These are phyloP conservation scores for Hippopotamyrus pictus DNA, from an alignment of 2,797 vertebrate species.

Conservation along the genomic window DNA sequence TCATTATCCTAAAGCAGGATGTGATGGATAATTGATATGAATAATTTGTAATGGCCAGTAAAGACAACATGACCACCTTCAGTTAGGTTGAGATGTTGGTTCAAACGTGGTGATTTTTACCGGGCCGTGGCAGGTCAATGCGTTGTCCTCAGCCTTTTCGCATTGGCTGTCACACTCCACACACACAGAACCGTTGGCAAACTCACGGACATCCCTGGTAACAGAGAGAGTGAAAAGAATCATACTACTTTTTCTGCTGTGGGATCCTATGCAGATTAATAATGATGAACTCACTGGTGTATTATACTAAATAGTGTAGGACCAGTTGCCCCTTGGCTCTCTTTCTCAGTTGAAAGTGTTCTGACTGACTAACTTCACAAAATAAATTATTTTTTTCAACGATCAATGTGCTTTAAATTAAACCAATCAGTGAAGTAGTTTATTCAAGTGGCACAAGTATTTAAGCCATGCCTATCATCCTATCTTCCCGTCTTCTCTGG, in stretches of 20 bases:
- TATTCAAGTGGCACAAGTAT: neutral
- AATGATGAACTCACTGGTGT: neutral
- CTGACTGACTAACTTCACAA: neutral
- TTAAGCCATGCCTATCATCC: neutral
- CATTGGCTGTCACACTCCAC: slow-evolving; percentile 91
- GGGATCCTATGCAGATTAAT: neutral
- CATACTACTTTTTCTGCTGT: neutral
- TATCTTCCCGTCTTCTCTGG: neutral
- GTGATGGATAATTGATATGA: neutral
- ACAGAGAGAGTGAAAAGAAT: slow-evolving; percentile 32
- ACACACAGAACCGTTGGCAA: slow-evolving; percentile 81
- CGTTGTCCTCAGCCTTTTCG: slow-evolving; percentile 79
- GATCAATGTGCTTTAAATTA: neutral
- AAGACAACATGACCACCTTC: neutral
- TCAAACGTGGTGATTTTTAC: slow-evolving; percentile 60
- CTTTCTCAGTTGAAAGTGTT: neutral
- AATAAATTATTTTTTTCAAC: neutral
- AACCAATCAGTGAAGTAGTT: neutral
- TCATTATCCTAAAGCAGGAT: neutral
- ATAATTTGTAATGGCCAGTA: neutral
- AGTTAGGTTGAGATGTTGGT: neutral
- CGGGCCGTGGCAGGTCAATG: slow-evolving; percentile 78
- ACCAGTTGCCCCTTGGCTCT: neutral
- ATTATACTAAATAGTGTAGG: neutral
- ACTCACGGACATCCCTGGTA: slow-evolving; percentile 81